Evolutionary conservation across 2,113 vertebrate species (phyloP).

Genomic region (Oreochromis aureus): DNA sequence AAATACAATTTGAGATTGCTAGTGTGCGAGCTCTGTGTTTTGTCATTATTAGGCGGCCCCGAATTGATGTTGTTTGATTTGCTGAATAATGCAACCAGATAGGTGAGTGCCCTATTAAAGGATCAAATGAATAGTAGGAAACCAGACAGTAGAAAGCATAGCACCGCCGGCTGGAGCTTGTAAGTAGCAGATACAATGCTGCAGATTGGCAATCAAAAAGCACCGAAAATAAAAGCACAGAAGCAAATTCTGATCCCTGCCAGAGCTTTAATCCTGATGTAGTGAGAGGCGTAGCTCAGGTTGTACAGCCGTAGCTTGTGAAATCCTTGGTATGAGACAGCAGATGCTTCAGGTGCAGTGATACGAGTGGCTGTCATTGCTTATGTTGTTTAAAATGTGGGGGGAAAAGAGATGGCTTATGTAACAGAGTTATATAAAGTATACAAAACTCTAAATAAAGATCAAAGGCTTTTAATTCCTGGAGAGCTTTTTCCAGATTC

Average conservation of each 20-base stretch:
- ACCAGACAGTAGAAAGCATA: background rate
- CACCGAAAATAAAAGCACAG: conserved; percentile 9
- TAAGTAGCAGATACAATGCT: background rate
- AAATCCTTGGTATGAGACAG: conserved; percentile 40
- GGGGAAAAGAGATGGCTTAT: conserved; percentile 2
- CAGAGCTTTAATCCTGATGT: conserved; percentile 39
- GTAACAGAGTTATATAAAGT: conserved; percentile 15
- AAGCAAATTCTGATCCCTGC: conserved; percentile 25
- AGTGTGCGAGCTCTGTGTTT: conserved; percentile 25
- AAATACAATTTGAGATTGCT: conserved; percentile 27
- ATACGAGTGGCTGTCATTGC: conserved; percentile 30
- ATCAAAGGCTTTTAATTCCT: conserved; percentile 2
- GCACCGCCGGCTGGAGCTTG: background rate
- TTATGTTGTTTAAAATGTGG: conserved; percentile 52
- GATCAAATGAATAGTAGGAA: conserved; percentile 41
- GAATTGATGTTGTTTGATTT: conserved; percentile 47
- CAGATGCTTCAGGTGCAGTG: conserved; percentile 52
- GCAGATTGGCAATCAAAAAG: conserved; percentile 31
- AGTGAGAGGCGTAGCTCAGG: conserved; percentile 31
- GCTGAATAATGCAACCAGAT: conserved; percentile 42
- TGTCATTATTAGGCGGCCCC: conserved; percentile 26
- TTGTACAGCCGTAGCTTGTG: conserved; percentile 22
- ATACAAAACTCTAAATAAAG: background rate
- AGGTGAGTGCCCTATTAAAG: conserved; percentile 16
- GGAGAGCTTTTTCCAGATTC: background rate